Evolutionary conservation across 2,888 invertebrate genomes (phyloP), one percentile per base, ranked within the genome.

Genomic region (Horisme vitalbata): DNA sequence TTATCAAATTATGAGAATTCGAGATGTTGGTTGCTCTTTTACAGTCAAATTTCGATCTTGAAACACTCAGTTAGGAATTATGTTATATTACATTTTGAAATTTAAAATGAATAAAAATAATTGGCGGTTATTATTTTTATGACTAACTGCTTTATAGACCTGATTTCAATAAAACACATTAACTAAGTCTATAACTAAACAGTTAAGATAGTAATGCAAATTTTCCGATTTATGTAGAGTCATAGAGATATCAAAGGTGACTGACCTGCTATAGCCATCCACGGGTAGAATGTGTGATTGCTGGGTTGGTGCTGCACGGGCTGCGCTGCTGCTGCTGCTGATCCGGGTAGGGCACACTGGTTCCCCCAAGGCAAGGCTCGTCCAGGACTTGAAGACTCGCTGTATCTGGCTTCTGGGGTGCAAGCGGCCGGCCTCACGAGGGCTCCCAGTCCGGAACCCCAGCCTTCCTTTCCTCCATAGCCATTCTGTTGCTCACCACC

Each of bases 191-290:
- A n/a, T n/a, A n/a, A 6, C 1, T 2, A 10, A 35, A 9, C 7
- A 10, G 2, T 38, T 27, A 12, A 46, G 49, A 55, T 52, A 52
- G 30, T 21, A 34, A 49, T 53, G 50, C 43, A 24, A 41, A 39
- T 45, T 39, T 50, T 41, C 46, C 13, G 33, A 47, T 47, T 21
- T 30, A 33, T 44, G 21, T 39, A 30, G 38, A 23, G 12, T 11
- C 14, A 18, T 36, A 1, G 30, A 36, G 15, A 13, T 45, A 14
- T 23, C 34, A 31, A 32, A 48, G 28, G 31, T 44, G 21, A 92
- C 96, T 94, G 89, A 97, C 97, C 97, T 97, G 97, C 97, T 92
- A 97, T 97, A 91, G 97, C 97, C 97, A 97, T 97, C 97, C 97
- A 97, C 70, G 97, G 97, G 91, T 97, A 97, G 92, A 97, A 97